Evolutionary conservation across 2,888 invertebrate species (phyloP).

Genomic region (Amblyteles armatorius): DNA sequence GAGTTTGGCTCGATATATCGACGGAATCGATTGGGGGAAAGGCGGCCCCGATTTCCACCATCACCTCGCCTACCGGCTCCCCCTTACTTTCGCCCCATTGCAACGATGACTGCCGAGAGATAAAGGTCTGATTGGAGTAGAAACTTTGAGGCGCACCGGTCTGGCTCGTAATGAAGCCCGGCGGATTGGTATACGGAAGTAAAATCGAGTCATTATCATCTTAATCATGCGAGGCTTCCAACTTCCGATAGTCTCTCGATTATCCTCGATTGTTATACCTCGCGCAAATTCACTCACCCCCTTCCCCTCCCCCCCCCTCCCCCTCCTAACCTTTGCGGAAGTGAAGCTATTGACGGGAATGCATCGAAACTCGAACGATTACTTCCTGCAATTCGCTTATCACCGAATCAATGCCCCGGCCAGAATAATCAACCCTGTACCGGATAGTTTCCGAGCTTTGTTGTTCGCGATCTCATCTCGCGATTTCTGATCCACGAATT

Average conservation of each 20-base stretch:
- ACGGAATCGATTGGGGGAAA: constrained; percentile 65
- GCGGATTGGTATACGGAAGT: constrained; percentile 69
- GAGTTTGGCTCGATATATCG: constrained; percentile 77
- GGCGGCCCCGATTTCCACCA: constrained; percentile 38
- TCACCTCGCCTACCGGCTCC: constrained; percentile 46
- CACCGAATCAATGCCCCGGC: constrained; percentile 20
- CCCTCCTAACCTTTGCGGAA: background rate
- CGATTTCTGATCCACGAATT: background rate
- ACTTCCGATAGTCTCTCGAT: constrained; percentile 63
- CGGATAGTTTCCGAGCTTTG: background rate
- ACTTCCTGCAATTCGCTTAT: constrained; percentile 28
- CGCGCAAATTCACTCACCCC: constrained; percentile 35
- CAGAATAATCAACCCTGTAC: background rate
- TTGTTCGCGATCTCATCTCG: background rate
- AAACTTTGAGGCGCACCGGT: constrained; percentile 76
- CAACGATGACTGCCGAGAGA: constrained; percentile 68
- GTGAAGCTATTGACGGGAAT: constrained; percentile 4
- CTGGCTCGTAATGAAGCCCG: constrained; percentile 78
- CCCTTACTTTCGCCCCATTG: constrained; percentile 63
- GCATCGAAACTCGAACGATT: constrained; percentile 38
- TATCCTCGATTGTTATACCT: constrained; percentile 54
- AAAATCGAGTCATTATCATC: constrained; percentile 76
- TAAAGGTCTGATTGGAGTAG: constrained; percentile 77
- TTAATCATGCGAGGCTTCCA: constrained; percentile 77
- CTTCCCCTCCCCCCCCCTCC: background rate